These are phyloP conservation scores for Myotis myotis DNA, from an alignment of 2,797 vertebrate genomes.

Conservation along the genomic window DNA sequence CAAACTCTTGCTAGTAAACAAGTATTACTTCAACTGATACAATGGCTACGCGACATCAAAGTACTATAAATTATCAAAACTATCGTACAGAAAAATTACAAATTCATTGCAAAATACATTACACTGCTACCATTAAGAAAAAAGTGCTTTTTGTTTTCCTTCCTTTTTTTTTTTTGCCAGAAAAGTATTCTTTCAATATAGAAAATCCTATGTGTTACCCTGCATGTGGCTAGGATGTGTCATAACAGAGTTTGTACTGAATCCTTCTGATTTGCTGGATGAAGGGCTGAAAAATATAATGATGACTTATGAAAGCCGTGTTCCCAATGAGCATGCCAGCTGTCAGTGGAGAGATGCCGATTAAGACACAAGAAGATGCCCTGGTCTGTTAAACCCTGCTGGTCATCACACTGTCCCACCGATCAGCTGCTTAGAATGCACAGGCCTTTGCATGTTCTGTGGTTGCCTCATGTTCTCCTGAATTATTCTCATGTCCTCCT, in stretches of 20 bases:
- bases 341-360: conserved; percentile 68
- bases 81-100: conserved; percentile 98
- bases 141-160: conserved; percentile 86
- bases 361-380: conserved; percentile 63
- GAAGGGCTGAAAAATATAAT: conserved; percentile 69
- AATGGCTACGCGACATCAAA: conserved; percentile 96
- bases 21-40: conserved; percentile 95
- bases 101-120: conserved; percentile 97
- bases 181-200: conserved; percentile 86
- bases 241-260: conserved; percentile 65
- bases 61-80: conserved; percentile 98
- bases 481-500: neutral
- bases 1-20: conserved; percentile 91
- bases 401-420: conserved; percentile 14
- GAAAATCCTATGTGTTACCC: conserved; percentile 80
- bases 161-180: conserved; percentile 81
- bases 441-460: conserved; percentile 27
- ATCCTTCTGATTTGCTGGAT: conserved; percentile 61
- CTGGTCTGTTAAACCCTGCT: conserved; percentile 52
- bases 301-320: conserved; percentile 37
- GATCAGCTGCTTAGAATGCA: conserved; percentile 45
- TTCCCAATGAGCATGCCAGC: neutral
- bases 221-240: conserved; percentile 83
- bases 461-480: conserved; percentile 25
- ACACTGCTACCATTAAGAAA: conserved; percentile 90